phyloP scores from a whole-genome alignment of 2,113 vertebrate genomes.

The Thunnus thynnus region DNA sequence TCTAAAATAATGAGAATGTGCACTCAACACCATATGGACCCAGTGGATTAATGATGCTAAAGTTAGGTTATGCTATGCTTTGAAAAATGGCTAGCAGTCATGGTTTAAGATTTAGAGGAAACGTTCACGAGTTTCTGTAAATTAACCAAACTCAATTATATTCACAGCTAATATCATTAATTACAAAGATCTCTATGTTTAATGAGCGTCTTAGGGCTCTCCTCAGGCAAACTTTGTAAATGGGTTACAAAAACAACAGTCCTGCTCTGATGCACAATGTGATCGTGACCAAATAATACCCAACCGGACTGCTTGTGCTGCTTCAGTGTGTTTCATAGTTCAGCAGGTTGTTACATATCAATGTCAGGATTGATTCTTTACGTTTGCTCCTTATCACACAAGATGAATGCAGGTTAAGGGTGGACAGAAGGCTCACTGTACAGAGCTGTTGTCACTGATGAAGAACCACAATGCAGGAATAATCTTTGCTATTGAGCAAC shows the following conservation, averaged over 20 bases:
- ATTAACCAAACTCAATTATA: slow-evolving; percentile 7
- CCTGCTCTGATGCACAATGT: slow-evolving; percentile 1
- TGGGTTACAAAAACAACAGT: slow-evolving; percentile 48
- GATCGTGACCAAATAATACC: background rate
- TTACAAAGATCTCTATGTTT: slow-evolving; percentile 31
- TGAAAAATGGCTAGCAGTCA: background rate
- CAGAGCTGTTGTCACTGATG: slow-evolving; percentile 25
- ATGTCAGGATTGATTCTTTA: slow-evolving; percentile 21
- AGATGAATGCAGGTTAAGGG: slow-evolving; percentile 17
- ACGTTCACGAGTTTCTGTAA: background rate
- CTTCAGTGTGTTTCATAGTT: background rate
- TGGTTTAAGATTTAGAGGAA: background rate
- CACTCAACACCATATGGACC: too few species aligned
- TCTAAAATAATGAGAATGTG: too few species aligned
- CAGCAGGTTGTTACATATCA: slow-evolving; percentile 28
- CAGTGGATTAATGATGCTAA: too few species aligned
- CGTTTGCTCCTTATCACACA: slow-evolving; percentile 23
- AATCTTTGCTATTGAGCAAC: slow-evolving; percentile 55
- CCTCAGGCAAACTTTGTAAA: slow-evolving; percentile 46
- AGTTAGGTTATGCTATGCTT: background rate
- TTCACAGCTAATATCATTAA: slow-evolving; percentile 39
- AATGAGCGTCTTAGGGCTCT: slow-evolving; percentile 15
- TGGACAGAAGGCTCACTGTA: slow-evolving; percentile 12
- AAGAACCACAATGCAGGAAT: slow-evolving; percentile 37
- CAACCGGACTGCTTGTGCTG: background rate